Percentiles rank a stretch among this genome's conserved stretches.
Conservation (phyloP, 2,797 vertebrate genomes). For the Melanotaenia boesemani region DNA sequence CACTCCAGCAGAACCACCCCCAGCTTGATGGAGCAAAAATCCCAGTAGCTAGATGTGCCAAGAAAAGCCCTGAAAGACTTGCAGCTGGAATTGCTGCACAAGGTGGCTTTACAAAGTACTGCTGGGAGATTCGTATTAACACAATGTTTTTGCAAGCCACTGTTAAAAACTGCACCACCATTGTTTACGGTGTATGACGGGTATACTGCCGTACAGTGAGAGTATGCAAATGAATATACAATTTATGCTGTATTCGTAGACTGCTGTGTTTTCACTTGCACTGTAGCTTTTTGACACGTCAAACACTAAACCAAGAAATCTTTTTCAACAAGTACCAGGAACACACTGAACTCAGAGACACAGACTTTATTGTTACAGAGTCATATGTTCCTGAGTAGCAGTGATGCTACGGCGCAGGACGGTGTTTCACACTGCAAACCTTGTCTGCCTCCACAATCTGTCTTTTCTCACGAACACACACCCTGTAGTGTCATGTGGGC, state of each 20-base stretch:
- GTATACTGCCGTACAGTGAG: not conserved
- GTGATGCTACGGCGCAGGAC: constrained; percentile 54
- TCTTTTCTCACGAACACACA: constrained; percentile 12
- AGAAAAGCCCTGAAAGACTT: not conserved
- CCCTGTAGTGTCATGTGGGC: constrained; percentile 39
- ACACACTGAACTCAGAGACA: constrained; percentile 64
- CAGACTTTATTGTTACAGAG: constrained; percentile 63
- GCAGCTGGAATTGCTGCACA: not conserved
- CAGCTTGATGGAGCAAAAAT: no score
- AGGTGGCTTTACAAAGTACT: not conserved
- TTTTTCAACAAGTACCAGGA: constrained; percentile 58
- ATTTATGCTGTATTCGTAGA: not conserved
- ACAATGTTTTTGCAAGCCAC: not conserved
- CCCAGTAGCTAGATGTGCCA: no score
- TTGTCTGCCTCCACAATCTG: constrained; percentile 53
- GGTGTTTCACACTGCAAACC: constrained; percentile 54
- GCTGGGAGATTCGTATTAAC: not conserved
- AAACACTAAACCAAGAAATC: constrained; percentile 2
- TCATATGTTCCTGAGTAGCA: constrained; percentile 60
- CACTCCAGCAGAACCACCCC: no score
- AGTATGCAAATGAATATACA: not conserved
- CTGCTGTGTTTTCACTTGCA: not conserved
- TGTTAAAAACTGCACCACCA: not conserved
- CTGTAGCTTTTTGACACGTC: not conserved
- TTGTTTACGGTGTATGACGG: not conserved